Conservation (phyloP, 2,113 vertebrate species). For the Greenwoodochromis staneri region DNA sequence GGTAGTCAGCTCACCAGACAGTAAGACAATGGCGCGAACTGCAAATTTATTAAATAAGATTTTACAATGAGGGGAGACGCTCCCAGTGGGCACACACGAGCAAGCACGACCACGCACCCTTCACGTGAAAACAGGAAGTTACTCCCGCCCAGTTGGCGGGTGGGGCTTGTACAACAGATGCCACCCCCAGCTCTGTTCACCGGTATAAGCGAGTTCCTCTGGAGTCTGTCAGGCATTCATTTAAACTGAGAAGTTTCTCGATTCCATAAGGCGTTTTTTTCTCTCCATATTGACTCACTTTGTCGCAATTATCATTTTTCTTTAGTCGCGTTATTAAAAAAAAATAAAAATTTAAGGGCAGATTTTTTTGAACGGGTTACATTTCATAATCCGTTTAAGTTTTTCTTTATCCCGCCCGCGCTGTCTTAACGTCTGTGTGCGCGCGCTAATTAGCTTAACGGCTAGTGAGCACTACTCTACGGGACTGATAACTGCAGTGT, state of each 20-base stretch:
- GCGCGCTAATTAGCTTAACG: conserved; percentile 51
- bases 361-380: background rate
- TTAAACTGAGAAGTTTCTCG: conserved; percentile 7
- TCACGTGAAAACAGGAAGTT: background rate
- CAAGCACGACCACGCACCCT: background rate
- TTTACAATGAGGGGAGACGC: background rate
- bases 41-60: background rate
- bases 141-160: background rate
- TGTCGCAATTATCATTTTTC: background rate
- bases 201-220: conserved; percentile 4
- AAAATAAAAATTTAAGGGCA: background rate
- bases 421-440: background rate
- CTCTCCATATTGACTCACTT: background rate
- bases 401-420: conserved; percentile 54
- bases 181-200: background rate
- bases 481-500: background rate
- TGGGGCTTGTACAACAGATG: background rate
- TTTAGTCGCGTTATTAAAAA: background rate
- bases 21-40: background rate
- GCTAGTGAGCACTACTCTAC: background rate
- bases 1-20: background rate
- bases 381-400: background rate
- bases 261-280: background rate
- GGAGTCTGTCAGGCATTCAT: background rate
- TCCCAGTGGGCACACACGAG: background rate